Percentiles rank a stretch among this genome's conserved stretches.
These are phyloP conservation scores for Cataglyphis cursor DNA, from an alignment of 2,888 invertebrate genomes.

Conservation along the genomic window DNA sequence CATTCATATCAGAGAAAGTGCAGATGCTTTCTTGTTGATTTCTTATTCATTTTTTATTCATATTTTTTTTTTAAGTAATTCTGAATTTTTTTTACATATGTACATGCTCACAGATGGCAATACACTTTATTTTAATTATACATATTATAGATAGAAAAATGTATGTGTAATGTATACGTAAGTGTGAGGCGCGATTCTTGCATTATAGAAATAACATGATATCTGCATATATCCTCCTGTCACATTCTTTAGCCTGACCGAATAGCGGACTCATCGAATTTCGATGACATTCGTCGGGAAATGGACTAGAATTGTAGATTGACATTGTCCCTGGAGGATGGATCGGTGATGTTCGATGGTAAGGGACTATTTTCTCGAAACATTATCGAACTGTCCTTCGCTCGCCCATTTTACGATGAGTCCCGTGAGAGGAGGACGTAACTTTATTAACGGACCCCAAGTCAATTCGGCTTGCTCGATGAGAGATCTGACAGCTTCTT, in stretches of 20 bases:
- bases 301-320: slow-evolving; percentile 20
- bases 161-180: too few relatives aligned
- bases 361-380: slow-evolving; percentile 30
- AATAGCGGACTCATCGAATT: slow-evolving; percentile 23
- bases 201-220: slow-evolving; percentile 2
- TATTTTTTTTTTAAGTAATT: background rate
- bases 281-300: slow-evolving; percentile 30
- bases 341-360: background rate
- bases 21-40: slow-evolving; percentile 23
- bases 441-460: slow-evolving; percentile 78
- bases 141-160: background rate
- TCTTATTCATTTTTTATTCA: slow-evolving; percentile 4
- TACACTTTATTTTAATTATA: background rate
- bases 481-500: slow-evolving; percentile 56
- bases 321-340: slow-evolving; percentile 18
- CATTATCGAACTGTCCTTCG: slow-evolving; percentile 44
- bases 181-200: background rate
- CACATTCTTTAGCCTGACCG: background rate
- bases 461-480: slow-evolving; percentile 71
- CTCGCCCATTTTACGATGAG: slow-evolving; percentile 46
- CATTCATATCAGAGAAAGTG: slow-evolving; percentile 25
- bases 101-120: background rate
- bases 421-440: slow-evolving; percentile 65
- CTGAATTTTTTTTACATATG: background rate
- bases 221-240: background rate